phyloP scores from a whole-genome alignment of 1,140 invertebrate species.

The Drosophila insularis region DNA sequence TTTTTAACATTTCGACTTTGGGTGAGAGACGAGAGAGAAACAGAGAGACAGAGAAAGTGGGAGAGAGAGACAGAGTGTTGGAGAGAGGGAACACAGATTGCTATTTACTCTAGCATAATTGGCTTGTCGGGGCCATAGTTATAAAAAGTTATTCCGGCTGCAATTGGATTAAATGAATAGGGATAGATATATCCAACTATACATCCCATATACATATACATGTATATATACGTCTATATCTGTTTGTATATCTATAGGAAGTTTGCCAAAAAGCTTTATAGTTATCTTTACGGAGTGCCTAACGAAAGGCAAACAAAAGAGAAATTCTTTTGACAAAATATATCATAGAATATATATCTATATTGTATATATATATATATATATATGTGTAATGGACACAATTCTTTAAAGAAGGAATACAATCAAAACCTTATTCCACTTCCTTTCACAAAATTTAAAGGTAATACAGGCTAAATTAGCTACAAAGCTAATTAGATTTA shows the following conservation, averaged over 20 bases:
- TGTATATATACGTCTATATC: background rate
- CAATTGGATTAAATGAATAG: constrained; percentile 68
- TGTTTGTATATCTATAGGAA: constrained; percentile 15
- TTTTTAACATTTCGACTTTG: constrained; percentile 71
- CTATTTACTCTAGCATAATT: constrained; percentile 76
- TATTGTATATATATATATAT: no score
- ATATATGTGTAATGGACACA: no score
- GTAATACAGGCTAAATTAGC: no score
- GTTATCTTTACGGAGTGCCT: constrained; percentile 42
- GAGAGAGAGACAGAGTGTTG: background rate
- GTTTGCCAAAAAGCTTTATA: constrained; percentile 31
- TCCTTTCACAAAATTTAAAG: no score
- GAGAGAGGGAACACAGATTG: constrained; percentile 40
- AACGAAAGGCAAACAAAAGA: constrained; percentile 44
- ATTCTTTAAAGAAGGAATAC: no score
- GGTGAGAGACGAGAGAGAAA: constrained; percentile 15
- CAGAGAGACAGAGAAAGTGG: background rate
- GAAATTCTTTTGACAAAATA: constrained; percentile 5
- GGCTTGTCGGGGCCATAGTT: constrained; percentile 56
- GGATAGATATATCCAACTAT: constrained; percentile 28
- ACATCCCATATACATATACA: background rate
- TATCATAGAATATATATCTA: background rate
- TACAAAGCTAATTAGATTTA: no score
- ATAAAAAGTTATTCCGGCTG: constrained; percentile 59
- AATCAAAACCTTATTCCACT: no score